phyloP scores from a whole-genome alignment of 2,797 vertebrate species.

The Miichthys miiuy region DNA sequence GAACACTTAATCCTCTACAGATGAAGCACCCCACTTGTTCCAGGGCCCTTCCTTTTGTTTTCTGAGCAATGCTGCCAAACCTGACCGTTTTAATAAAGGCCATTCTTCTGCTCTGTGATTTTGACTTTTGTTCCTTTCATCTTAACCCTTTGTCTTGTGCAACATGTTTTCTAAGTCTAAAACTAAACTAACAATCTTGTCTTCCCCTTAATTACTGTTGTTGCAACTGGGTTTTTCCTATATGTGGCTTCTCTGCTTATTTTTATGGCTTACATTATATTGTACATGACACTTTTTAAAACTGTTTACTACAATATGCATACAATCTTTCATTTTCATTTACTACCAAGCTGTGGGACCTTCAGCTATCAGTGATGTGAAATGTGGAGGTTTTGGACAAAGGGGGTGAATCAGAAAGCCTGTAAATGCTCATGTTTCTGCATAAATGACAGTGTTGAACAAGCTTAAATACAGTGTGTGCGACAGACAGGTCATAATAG shows the following conservation, averaged over 20 bases:
- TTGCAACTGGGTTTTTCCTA: not conserved
- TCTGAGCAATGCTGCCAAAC: conserved; percentile 35
- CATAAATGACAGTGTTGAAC: conserved; percentile 37
- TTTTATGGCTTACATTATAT: not conserved
- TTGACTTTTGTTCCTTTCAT: conserved; percentile 23
- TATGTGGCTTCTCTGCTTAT: not conserved
- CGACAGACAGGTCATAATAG: conserved; percentile 33
- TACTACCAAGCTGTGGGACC: not conserved
- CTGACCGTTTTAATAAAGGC: conserved; percentile 25
- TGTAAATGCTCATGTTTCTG: conserved; percentile 43
- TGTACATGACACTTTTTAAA: not conserved
- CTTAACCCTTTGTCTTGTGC: not conserved
- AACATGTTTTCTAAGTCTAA: not conserved
- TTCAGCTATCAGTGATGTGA: not conserved
- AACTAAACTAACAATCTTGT: not conserved
- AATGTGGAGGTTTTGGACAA: conserved; percentile 2
- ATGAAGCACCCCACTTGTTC: conserved; percentile 63
- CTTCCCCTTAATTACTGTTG: not conserved
- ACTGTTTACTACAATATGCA: not conserved
- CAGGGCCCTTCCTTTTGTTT: conserved; percentile 40
- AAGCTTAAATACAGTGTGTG: conserved; percentile 28
- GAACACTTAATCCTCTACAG: conserved; percentile 71
- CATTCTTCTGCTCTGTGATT: conserved; percentile 19
- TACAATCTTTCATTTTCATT: not conserved
- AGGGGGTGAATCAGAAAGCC: conserved; percentile 6